Conservation (phyloP, 2,113 vertebrate genomes). For the Scatophagus argus region DNA sequence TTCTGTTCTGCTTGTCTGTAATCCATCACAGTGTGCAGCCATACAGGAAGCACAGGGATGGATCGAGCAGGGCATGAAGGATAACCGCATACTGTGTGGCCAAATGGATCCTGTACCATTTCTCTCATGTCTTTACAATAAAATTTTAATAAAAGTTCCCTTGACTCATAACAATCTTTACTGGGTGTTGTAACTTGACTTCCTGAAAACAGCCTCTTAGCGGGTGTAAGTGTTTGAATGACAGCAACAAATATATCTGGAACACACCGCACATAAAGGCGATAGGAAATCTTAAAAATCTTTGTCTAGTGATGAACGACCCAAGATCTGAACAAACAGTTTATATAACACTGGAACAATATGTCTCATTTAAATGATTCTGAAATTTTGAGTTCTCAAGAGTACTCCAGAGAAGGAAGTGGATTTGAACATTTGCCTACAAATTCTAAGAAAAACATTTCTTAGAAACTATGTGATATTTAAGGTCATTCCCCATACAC, state of each 20-base stretch:
- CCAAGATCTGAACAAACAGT: too few relatives aligned
- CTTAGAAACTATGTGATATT: too few relatives aligned
- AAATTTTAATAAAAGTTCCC: not conserved
- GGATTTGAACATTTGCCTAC: slow-evolving; percentile 2
- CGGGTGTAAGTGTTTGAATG: not conserved
- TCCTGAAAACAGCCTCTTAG: not conserved
- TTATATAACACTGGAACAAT: slow-evolving; percentile 7
- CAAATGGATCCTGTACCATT: not conserved
- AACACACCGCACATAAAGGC: not conserved
- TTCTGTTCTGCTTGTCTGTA: not conserved
- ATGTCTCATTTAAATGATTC: too few relatives aligned
- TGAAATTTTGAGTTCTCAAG: not conserved
- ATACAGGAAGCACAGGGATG: not conserved
- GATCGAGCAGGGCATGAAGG: not conserved
- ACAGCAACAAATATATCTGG: not conserved
- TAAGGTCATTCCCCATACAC: too few relatives aligned
- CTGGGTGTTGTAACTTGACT: not conserved
- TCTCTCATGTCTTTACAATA: slow-evolving; percentile 4
- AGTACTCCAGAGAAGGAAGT: not conserved
- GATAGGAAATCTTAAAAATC: not conserved
- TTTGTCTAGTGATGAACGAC: too few relatives aligned
- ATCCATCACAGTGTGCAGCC: not conserved
- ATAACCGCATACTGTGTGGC: too few relatives aligned
- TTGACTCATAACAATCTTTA: not conserved
- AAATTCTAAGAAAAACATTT: not conserved